Conservation (phyloP, 1,140 invertebrate species). For the Plectus sambesii region DNA sequence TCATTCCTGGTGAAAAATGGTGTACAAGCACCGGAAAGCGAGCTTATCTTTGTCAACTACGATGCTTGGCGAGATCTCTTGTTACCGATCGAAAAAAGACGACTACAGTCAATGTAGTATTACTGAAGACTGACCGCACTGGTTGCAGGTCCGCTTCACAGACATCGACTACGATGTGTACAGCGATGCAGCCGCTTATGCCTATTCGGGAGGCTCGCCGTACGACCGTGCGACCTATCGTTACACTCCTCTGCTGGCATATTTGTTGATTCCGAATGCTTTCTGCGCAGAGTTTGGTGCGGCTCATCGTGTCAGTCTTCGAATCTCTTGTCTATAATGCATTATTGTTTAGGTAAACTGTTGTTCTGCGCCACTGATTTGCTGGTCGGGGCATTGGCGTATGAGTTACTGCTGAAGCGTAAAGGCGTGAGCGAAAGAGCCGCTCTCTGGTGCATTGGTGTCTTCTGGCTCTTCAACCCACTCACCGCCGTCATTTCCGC, state of each 20-base stretch:
- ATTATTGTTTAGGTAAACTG: conserved; percentile 72
- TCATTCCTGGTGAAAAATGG: no score
- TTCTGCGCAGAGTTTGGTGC: conserved; percentile 48
- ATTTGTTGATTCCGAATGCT: conserved; percentile 71
- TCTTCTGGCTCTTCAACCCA: conserved; percentile 89
- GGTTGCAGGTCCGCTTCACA: conserved; percentile 74
- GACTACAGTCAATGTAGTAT: no score
- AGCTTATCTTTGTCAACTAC: no score
- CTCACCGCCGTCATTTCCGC: conserved; percentile 78
- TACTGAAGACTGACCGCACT: no score
- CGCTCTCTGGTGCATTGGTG: conserved; percentile 50
- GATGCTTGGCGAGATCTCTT: no score
- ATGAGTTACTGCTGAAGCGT: conserved; percentile 18
- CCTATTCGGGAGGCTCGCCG: conserved; percentile 65
- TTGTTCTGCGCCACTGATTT: conserved; percentile 77
- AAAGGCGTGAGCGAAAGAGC: conserved; percentile 24
- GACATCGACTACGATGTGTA: conserved; percentile 95
- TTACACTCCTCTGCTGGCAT: conserved; percentile 81
- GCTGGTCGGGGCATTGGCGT: conserved; percentile 53
- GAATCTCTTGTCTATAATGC: no score
- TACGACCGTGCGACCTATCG: conserved; percentile 80
- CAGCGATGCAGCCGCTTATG: conserved; percentile 73
- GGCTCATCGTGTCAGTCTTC: no score
- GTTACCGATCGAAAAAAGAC: no score
- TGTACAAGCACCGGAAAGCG: no score